phyloP scores from a whole-genome alignment of 23 tunicate genomes.

The Styela clava region DNA sequence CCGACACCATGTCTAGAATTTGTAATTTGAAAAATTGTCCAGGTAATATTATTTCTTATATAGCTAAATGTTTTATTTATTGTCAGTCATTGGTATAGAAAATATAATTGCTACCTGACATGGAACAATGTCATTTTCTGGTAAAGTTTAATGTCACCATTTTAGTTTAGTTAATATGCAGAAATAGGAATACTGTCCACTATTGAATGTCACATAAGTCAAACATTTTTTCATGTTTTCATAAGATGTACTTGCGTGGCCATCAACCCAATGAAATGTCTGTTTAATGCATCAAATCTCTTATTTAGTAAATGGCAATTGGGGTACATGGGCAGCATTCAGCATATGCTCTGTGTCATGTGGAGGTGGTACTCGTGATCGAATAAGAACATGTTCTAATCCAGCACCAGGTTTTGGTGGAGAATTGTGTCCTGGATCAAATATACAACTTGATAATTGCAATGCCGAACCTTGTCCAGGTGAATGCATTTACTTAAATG shows the following conservation, averaged over 20 bases:
- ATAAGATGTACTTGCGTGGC: too few species aligned
- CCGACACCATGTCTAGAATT: constrained; percentile 45
- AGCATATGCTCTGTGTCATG: constrained; percentile 82
- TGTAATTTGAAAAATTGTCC: constrained; percentile 67
- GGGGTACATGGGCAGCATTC: constrained; percentile 87
- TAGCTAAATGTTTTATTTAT: constrained; percentile 2
- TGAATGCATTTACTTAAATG: too few species aligned
- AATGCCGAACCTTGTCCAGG: constrained; percentile 76
- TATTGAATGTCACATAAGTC: too few species aligned
- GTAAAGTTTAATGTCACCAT: too few species aligned
- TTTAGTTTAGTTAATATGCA: too few species aligned
- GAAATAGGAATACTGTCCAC: too few species aligned
- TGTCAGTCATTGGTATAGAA: too few species aligned
- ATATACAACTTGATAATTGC: constrained; percentile 65
- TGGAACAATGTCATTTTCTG: too few species aligned
- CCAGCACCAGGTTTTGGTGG: constrained; percentile 86
- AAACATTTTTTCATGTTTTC: too few species aligned
- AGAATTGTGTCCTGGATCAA: constrained; percentile 60
- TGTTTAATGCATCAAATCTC: too few species aligned
- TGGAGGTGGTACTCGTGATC: constrained; percentile 76
- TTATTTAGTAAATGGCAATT: constrained; percentile 63
- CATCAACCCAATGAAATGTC: too few species aligned
- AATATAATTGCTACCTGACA: too few species aligned
- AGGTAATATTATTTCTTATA: constrained; percentile 43
- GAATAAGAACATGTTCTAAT: constrained; percentile 69